phyloP scores from a whole-genome alignment of 2,113 vertebrate species.

The Cryptotis parvus region DNA sequence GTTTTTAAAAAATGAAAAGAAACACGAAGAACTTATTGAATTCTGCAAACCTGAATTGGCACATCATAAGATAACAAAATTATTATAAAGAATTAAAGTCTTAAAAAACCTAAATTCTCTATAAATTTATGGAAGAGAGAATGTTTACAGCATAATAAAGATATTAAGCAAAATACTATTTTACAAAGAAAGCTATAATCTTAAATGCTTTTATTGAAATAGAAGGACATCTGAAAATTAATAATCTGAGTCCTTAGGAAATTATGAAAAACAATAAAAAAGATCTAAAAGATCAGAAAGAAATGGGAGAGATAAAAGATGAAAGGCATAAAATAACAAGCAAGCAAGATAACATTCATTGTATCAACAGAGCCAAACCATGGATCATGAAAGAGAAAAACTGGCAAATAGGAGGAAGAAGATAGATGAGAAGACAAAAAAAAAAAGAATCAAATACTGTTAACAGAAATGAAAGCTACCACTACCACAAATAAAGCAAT shows the following conservation, averaged over 20 bases:
- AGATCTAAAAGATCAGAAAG: slow-evolving; percentile 27
- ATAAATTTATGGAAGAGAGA: background rate
- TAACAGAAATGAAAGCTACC: background rate
- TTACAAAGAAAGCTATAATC: background rate
- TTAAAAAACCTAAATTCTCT: background rate
- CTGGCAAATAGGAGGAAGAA: background rate
- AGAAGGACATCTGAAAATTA: slow-evolving; percentile 38
- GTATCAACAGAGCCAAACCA: slow-evolving; percentile 2
- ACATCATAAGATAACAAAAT: background rate
- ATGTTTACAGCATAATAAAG: slow-evolving; percentile 10
- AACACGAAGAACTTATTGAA: background rate
- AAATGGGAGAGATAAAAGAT: slow-evolving; percentile 14
- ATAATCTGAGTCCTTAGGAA: slow-evolving; percentile 1
- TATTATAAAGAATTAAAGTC: background rate
- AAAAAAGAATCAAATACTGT: background rate
- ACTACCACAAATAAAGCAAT: background rate
- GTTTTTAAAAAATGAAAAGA: background rate
- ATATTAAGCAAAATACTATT: background rate
- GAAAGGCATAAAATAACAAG: background rate
- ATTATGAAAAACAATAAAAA: slow-evolving; percentile 49
- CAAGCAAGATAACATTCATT: slow-evolving; percentile 37
- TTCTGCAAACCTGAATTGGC: slow-evolving; percentile 15
- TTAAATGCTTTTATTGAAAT: slow-evolving; percentile 31
- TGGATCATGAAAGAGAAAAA: background rate
- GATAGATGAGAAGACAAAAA: background rate